Evolutionary conservation across 2,797 vertebrate genomes (phyloP).

Genomic region (Parauchenoglanis ngamensis): DNA sequence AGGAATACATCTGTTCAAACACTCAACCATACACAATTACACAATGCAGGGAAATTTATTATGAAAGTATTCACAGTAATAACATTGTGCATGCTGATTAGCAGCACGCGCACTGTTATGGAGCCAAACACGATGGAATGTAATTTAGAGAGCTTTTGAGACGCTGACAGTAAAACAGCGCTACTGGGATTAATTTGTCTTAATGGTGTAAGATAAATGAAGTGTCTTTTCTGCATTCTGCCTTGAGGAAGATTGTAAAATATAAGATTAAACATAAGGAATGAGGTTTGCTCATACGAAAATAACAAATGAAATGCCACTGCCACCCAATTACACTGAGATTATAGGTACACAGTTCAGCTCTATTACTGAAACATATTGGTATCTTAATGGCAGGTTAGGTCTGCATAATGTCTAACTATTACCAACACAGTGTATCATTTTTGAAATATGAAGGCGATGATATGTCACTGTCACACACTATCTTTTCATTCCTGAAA

Average conservation of each 20-base stretch:
- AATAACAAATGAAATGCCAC: neutral
- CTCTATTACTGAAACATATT: neutral
- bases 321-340: neutral
- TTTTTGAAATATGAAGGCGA: neutral
- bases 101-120: neutral
- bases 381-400: neutral
- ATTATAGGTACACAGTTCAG: neutral
- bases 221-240: neutral
- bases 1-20: neutral
- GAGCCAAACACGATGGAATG: neutral
- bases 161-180: neutral
- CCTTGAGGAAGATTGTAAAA: neutral
- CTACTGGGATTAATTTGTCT: neutral
- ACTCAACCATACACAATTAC: neutral
- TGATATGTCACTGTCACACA: neutral
- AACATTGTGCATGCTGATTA: neutral
- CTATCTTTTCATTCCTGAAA: neutral
- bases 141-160: neutral
- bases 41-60: neutral
- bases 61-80: neutral
- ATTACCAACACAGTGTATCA: neutral
- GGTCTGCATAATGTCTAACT: neutral
- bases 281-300: neutral
- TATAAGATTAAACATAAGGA: neutral
- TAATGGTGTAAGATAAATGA: neutral